Conservation (phyloP, 2,888 invertebrate genomes). For the Eulithis prunata region DNA sequence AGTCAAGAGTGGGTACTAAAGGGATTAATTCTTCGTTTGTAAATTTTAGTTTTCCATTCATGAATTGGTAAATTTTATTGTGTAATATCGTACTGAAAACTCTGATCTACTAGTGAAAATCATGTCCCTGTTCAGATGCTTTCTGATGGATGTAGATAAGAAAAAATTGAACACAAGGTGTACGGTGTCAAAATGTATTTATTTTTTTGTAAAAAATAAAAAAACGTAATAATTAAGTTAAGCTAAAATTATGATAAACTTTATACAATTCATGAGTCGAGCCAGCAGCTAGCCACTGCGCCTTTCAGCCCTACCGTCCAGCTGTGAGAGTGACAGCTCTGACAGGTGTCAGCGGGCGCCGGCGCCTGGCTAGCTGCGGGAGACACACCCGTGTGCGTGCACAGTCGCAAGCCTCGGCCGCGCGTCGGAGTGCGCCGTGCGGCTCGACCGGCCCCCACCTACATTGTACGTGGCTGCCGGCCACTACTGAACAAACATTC, state of each 20-base stretch:
- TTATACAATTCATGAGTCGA: conserved; percentile 79
- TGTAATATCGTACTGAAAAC: no score
- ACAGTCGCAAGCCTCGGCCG: conserved; percentile 81
- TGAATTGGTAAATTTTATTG: no score
- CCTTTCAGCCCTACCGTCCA: conserved; percentile 41
- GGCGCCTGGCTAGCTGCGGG: conserved; percentile 75
- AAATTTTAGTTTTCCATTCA: no score
- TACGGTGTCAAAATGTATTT: conserved; percentile 85
- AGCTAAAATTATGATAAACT: conserved; percentile 78
- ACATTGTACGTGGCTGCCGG: conserved; percentile 79
- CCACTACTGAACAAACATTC: conserved; percentile 70
- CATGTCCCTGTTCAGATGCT: neutral
- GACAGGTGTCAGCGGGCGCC: conserved; percentile 46
- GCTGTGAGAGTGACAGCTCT: conserved; percentile 42
- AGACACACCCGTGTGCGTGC: conserved; percentile 77
- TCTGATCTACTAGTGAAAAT: no score
- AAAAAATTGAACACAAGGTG: conserved; percentile 8
- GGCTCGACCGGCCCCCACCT: conserved; percentile 69
- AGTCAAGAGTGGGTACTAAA: no score
- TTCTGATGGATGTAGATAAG: neutral
- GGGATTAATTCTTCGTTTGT: no score
- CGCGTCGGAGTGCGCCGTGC: conserved; percentile 48
- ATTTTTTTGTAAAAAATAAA: conserved; percentile 77
- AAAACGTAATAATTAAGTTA: conserved; percentile 73
- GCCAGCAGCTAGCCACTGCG: conserved; percentile 77